Evolutionary conservation across 2,888 invertebrate genomes (phyloP).

Genomic region (Xylocampa areola): DNA sequence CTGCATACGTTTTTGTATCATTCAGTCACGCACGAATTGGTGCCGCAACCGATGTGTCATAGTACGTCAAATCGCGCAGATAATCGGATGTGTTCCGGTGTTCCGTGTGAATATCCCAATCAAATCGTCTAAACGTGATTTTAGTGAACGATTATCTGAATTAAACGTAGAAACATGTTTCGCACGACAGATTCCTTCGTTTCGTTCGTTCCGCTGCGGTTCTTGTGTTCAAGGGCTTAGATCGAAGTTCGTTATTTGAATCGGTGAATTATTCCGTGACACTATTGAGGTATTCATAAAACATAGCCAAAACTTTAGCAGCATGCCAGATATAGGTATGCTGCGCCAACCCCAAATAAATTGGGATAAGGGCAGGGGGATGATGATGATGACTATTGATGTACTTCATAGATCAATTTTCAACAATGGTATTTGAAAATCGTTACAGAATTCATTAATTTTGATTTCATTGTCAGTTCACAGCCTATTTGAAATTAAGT

Average conservation of each 20-base stretch:
- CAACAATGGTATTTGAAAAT: no score
- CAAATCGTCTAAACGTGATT: conserved; percentile 57
- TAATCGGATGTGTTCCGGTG: conserved; percentile 48
- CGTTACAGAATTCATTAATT: no score
- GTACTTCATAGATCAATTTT: no score
- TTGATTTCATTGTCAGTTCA: no score
- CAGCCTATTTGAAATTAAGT: no score
- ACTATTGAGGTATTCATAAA: not conserved
- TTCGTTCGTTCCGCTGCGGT: conserved; percentile 26
- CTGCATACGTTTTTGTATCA: conserved; percentile 39
- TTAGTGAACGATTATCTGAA: conserved; percentile 54
- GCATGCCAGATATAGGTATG: no score
- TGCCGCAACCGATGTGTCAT: conserved; percentile 55
- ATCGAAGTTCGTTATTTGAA: not conserved
- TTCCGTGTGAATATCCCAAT: conserved; percentile 58
- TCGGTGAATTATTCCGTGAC: not conserved
- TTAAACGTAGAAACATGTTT: conserved; percentile 41
- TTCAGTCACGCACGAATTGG: conserved; percentile 55
- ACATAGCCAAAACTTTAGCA: no score
- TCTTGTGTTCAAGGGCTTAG: conserved; percentile 21
- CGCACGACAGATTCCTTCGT: conserved; percentile 40
- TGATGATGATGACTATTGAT: no score
- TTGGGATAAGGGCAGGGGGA: no score
- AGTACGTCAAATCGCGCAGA: conserved; percentile 46
- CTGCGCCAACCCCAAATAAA: no score